A percentile compares a stretch with the other conserved stretches of the same genome.
Evolutionary conservation across 2,797 vertebrate genomes (phyloP).

Genomic region (Craterocephalus amniculus): DNA sequence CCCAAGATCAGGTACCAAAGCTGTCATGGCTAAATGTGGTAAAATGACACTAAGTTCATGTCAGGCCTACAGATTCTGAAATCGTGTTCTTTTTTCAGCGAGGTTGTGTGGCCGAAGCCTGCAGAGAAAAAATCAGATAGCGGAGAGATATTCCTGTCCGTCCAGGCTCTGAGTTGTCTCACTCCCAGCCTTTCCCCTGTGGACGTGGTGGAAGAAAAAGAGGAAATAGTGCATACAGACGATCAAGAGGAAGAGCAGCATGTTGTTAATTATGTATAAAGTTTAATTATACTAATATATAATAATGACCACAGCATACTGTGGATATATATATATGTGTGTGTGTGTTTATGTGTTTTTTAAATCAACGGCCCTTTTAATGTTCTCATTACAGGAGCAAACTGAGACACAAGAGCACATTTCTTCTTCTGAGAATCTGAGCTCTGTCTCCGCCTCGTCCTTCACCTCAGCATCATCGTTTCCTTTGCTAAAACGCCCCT

Average conservation of each 20-base stretch:
- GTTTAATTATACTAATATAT: not conserved
- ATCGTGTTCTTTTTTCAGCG: constrained; percentile 35
- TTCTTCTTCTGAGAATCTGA: constrained; percentile 38
- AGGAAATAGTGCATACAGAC: constrained; percentile 15
- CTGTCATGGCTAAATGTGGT: not conserved
- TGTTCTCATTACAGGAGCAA: constrained; percentile 22
- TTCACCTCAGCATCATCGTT: constrained; percentile 53
- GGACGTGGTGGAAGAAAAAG: constrained; percentile 18
- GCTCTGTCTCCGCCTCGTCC: constrained; percentile 37
- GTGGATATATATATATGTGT: no score
- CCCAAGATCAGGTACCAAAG: constrained; percentile 51
- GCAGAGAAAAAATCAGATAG: constrained; percentile 21
- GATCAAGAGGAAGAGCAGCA: constrained; percentile 22
- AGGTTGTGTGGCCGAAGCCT: constrained; percentile 49
- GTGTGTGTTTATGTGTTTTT: not conserved
- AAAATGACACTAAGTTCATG: not conserved
- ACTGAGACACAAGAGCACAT: constrained; percentile 3
- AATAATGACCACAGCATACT: not conserved
- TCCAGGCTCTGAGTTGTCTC: constrained; percentile 33
- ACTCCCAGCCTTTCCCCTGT: constrained; percentile 41
- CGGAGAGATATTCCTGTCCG: constrained; percentile 41
- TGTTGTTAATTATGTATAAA: constrained; percentile 29
- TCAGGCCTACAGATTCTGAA: not conserved
- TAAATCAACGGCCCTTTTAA: not conserved
- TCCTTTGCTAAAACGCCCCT: constrained; percentile 18